Conservation (phyloP, 2,888 invertebrate genomes). For the Lepidochitona cinerea region DNA sequence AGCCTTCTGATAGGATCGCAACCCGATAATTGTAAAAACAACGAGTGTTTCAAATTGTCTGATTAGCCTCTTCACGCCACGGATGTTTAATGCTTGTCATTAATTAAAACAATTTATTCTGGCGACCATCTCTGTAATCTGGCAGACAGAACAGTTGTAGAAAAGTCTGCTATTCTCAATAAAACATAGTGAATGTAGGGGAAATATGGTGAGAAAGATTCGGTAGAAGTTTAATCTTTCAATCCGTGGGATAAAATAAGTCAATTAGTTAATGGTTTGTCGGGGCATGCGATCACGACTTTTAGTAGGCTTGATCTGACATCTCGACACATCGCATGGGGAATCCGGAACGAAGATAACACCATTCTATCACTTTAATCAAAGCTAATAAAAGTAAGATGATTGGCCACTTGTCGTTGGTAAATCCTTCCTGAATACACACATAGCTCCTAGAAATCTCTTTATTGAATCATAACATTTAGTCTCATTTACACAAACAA, state of each 20-base stretch:
- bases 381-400: too few species aligned
- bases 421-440: too few species aligned
- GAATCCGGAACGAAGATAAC: too few species aligned
- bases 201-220: not conserved
- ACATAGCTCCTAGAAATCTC: too few species aligned
- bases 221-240: not conserved
- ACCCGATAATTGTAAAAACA: slow-evolving; percentile 4
- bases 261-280: not conserved
- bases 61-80: not conserved
- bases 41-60: not conserved
- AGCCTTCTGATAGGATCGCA: not conserved
- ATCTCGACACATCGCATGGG: not conserved
- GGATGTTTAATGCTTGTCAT: not conserved
- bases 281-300: not conserved
- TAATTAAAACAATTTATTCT: slow-evolving; percentile 6
- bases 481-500: too few species aligned
- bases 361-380: too few species aligned
- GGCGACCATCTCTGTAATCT: not conserved
- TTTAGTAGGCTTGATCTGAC: not conserved
- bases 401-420: too few species aligned
- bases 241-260: slow-evolving; percentile 4
- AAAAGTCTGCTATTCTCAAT: not conserved
- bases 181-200: not conserved
- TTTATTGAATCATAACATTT: too few species aligned
- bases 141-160: not conserved